A percentile compares a stretch with the other conserved stretches of the same genome.
Conservation (phyloP, 2,888 invertebrate genomes). For the Gymnosoma rotundatum region DNA sequence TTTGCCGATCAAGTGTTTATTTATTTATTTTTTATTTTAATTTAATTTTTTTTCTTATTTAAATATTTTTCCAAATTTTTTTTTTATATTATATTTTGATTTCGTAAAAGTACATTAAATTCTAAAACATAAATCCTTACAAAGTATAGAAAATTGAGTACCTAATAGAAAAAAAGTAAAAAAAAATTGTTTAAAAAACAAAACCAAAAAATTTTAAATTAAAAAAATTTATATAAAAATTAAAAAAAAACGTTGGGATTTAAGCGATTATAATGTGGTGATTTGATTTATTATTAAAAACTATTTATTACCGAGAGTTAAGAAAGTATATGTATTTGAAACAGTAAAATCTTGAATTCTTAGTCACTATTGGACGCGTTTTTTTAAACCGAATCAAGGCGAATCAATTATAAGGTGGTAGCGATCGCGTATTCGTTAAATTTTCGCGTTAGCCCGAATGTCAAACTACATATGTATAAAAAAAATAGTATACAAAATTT, state of each 20-base stretch:
- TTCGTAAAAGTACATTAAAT: not conserved
- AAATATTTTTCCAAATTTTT: not conserved
- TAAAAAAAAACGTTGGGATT: constrained; percentile 5
- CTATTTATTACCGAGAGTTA: too few relatives aligned
- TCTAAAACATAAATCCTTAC: constrained; percentile 38
- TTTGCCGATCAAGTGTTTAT: too few relatives aligned
- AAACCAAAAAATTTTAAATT: constrained; percentile 13
- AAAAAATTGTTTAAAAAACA: constrained; percentile 44
- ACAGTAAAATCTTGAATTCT: too few relatives aligned
- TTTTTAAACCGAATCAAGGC: too few relatives aligned
- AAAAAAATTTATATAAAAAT: not conserved
- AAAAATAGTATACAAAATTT: too few relatives aligned
- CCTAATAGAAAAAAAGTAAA: constrained; percentile 45
- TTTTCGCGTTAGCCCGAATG: too few relatives aligned
- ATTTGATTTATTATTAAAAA: not conserved
- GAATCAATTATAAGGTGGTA: too few relatives aligned
- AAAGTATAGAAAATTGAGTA: constrained; percentile 62
- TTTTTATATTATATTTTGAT: not conserved
- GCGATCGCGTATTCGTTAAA: too few relatives aligned
- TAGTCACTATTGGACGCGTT: too few relatives aligned
- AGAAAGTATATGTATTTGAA: too few relatives aligned
- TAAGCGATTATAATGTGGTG: constrained; percentile 4
- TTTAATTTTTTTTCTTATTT: not conserved
- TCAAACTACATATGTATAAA: too few relatives aligned
- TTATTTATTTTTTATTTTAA: too few relatives aligned